Percentiles rank a stretch among this genome's conserved stretches.
Evolutionary conservation across 1,140 invertebrate species (phyloP).

Genomic region (Oscheius sp.): DNA sequence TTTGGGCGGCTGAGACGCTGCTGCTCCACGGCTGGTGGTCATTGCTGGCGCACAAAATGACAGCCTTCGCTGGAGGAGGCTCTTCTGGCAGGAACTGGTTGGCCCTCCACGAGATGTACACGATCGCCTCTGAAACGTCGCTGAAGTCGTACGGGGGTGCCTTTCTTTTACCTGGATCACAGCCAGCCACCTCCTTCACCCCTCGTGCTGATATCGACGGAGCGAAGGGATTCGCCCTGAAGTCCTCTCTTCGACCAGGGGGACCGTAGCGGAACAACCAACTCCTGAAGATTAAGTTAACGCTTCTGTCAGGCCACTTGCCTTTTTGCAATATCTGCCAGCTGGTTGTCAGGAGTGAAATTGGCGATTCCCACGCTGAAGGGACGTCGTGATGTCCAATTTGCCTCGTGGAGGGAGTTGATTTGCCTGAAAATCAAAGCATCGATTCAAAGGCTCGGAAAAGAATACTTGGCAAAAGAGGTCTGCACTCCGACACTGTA

Average conservation of each 20-base stretch:
- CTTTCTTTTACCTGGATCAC: background rate
- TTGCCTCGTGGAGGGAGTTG: background rate
- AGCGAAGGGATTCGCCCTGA: background rate
- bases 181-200: background rate
- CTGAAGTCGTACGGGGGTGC: background rate
- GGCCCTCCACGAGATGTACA: background rate
- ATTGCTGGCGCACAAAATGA: background rate
- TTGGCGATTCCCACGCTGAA: background rate
- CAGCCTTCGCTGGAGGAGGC: background rate
- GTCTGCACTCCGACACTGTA: background rate
- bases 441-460: background rate
- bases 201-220: background rate
- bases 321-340: background rate
- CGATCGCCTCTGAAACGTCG: background rate
- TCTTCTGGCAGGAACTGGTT: background rate
- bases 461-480: background rate
- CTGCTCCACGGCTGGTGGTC: constrained; percentile 1
- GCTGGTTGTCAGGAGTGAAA: background rate
- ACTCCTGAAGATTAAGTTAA: background rate
- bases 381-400: background rate
- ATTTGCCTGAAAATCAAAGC: background rate
- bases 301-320: background rate
- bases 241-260: background rate
- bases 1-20: background rate
- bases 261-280: background rate